Base-by-base conservation (phyloP, 2,797 vertebrate species). In the Eulemur coronatus region DNA sequence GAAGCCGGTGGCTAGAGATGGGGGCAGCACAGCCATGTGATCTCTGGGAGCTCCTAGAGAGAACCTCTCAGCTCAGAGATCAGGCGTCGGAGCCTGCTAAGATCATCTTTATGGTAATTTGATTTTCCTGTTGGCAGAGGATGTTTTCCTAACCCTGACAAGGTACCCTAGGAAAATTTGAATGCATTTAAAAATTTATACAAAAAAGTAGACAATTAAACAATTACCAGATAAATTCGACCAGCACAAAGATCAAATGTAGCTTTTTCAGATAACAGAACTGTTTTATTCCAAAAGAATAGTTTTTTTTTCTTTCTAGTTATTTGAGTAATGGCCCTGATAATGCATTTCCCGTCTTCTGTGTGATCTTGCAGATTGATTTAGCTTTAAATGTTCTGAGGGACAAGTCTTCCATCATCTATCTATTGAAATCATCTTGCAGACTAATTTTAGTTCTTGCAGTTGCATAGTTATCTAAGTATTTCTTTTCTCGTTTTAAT, bases 401-500 rank as follows among this genome's bases (percentile, higher is more conserved):
- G 50, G 70, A 73, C 59, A 72, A 55, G 50, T 57, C 35, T 88
- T 80, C 73, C 28, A 17, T 65, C 41, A 5, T 10, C 30, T 76
- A 13, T 35, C 76, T 59, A 5, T 52, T 91, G 93, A 89, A 89
- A 59, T 76, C 52, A 59, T 46, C 82, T 24, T 38, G 28, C 33
- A 52, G 73, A 8, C 26, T 55, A 81, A 85, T 89, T 89, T 94
- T 78, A 84, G 63, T 84, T 85, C 87, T 85, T n/a, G 11, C 33
- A 84, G 82, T 79, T 35, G 3, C 1, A 0, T 35, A 22, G 78
- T 82, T 48, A 10, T 82, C 67, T 72, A 72, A 85, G n/a, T 69
- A 46, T 87, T 67, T 89, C 52, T 94, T 90, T 97, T 90, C 70
- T 95, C 75, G 57, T 84, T 89, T 95, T 75, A 61, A 89, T 93